Evolutionary conservation across 1,140 invertebrate species (phyloP).

Genomic region (Drosophila tani): DNA sequence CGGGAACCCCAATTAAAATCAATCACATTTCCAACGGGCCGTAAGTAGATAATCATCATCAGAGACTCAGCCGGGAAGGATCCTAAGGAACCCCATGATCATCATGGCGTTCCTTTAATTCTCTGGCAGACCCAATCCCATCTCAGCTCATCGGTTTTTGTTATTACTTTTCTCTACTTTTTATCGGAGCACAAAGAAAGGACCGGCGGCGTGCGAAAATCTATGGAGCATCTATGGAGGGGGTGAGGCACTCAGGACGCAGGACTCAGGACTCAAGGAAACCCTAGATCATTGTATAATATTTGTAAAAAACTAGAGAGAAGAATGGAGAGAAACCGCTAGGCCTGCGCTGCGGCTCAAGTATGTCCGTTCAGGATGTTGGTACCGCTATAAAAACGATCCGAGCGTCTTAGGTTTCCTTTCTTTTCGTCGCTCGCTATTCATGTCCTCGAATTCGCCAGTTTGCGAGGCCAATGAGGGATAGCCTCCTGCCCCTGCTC

Average conservation of each 20-base stretch:
- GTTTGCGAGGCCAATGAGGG: slow-evolving; percentile 47
- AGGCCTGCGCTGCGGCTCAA: slow-evolving; percentile 70
- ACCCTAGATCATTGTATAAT: slow-evolving; percentile 67
- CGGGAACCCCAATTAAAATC: slow-evolving; percentile 71
- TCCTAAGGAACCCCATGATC: not conserved
- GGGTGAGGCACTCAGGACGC: no score
- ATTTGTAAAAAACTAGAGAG: slow-evolving; percentile 58
- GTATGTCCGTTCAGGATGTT: slow-evolving; percentile 78
- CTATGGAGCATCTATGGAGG: not conserved
- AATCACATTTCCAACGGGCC: slow-evolving; percentile 68
- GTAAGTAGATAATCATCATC: slow-evolving; percentile 64
- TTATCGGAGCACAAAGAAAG: slow-evolving; percentile 11
- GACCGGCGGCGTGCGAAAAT: slow-evolving; percentile 38
- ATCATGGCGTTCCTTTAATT: slow-evolving; percentile 14
- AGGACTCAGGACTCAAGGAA: slow-evolving; percentile 18
- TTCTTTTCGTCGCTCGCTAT: slow-evolving; percentile 27
- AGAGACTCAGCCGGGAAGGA: no score
- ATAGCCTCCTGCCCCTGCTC: slow-evolving; percentile 5
- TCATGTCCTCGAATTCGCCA: not conserved
- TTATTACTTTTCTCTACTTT: slow-evolving; percentile 10
- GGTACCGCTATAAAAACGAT: slow-evolving; percentile 80
- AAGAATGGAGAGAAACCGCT: slow-evolving; percentile 64
- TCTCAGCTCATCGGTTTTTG: slow-evolving; percentile 32
- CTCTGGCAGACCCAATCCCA: slow-evolving; percentile 10
- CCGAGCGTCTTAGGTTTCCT: slow-evolving; percentile 76